Evolutionary conservation across 2,797 vertebrate species (phyloP).

Genomic region (Botia kubotai): DNA sequence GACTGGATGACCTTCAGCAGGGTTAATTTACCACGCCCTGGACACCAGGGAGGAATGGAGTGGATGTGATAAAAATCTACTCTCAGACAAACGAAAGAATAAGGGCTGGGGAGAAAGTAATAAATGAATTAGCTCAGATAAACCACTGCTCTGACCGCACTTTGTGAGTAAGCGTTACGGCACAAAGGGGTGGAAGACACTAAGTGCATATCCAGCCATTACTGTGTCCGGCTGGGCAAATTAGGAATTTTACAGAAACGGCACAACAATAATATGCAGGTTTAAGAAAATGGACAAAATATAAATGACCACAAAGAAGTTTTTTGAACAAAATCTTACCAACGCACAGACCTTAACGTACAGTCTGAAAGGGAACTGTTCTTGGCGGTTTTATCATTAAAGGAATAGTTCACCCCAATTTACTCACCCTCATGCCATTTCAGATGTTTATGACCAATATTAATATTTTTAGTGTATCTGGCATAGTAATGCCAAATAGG

Average conservation of each 20-base stretch:
- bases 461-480: too few relatives aligned
- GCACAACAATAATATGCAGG: slow-evolving; percentile 41
- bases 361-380: slow-evolving; percentile 5
- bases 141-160: slow-evolving; percentile 68
- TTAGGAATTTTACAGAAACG: slow-evolving; percentile 33
- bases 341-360: slow-evolving; percentile 27
- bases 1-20: slow-evolving; percentile 70
- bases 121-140: slow-evolving; percentile 74
- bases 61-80: slow-evolving; percentile 68
- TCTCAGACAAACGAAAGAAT: slow-evolving; percentile 32
- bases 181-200: slow-evolving; percentile 42
- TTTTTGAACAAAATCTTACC: slow-evolving; percentile 17
- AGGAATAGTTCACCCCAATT: too few relatives aligned
- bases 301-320: slow-evolving; percentile 24
- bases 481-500: too few relatives aligned
- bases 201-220: slow-evolving; percentile 47
- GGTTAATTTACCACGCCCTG: slow-evolving; percentile 65
- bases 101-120: slow-evolving; percentile 66
- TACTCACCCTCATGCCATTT: too few relatives aligned
- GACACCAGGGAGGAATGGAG: slow-evolving; percentile 43
- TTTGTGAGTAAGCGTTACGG: slow-evolving; percentile 62
- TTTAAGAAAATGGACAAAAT: slow-evolving; percentile 46
- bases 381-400: slow-evolving; percentile 1
- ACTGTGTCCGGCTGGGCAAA: slow-evolving; percentile 41
- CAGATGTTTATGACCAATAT: too few relatives aligned